These are phyloP conservation scores for Julus scandinavius DNA, from an alignment of 2,888 invertebrate genomes.

Conservation along the genomic window DNA sequence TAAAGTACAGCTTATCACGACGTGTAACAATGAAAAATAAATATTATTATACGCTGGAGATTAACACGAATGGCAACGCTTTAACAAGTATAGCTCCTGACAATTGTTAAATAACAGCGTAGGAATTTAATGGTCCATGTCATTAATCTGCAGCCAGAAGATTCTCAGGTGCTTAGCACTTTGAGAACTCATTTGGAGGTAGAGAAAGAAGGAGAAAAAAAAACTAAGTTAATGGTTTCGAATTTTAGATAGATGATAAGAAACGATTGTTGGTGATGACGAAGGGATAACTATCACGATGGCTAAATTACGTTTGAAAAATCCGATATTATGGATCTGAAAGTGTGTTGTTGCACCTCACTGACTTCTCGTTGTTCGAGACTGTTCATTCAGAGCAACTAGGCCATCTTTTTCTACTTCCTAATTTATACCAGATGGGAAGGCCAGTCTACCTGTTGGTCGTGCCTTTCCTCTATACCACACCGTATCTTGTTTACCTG, in stretches of 20 bases:
- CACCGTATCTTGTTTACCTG: not conserved
- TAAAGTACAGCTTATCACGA: not conserved
- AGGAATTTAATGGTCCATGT: not conserved
- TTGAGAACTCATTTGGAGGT: not conserved
- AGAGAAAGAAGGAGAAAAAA: no score
- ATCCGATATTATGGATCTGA: not conserved
- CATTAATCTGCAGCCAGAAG: not conserved
- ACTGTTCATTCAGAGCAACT: conserved; percentile 27
- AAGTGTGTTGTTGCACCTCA: conserved; percentile 19
- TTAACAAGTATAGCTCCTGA: not conserved
- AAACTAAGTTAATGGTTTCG: not conserved
- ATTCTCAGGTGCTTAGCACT: conserved; percentile 20
- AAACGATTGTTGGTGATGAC: conserved; percentile 1
- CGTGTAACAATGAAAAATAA: not conserved
- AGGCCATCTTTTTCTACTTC: conserved; percentile 27
- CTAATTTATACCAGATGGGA: not conserved
- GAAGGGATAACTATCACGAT: conserved; percentile 8
- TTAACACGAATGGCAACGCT: not conserved
- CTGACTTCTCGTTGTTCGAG: conserved; percentile 13
- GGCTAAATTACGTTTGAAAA: not conserved
- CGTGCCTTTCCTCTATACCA: not conserved
- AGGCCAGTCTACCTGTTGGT: not conserved
- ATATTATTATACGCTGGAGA: not conserved
- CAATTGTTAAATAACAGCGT: not conserved
- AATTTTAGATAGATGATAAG: not conserved